Base-by-base conservation (phyloP, 2,113 vertebrate genomes). In the Plestiodon gilberti region DNA sequence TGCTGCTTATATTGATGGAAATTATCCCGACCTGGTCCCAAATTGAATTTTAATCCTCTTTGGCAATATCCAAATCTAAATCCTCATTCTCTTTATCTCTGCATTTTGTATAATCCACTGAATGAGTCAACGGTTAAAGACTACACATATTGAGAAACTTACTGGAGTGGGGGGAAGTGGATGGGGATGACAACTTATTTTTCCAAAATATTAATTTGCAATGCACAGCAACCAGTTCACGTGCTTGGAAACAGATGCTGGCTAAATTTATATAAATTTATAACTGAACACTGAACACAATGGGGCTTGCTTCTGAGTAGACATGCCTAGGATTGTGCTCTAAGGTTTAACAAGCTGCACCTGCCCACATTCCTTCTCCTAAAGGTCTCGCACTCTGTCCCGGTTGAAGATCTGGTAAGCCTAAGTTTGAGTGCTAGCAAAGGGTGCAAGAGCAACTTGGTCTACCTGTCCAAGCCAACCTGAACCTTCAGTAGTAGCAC, bases 21-120 rank as follows among this genome's bases (percentile, higher is more conserved):
- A 93, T 87, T 25, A 94, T 90, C 92, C 91, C 91, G 90, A 92
- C 89, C 88, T 91, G 90, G 88, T 93, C 91, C 87, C 88, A 94
- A 94, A 95, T 94, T 92, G 91, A 94, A 93, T 93, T 93, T 92
- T 94, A 94, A 94, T 92, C 90, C 4, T 93, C 79, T 89, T 91
- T 94, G 89, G 77, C 87, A 89, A 91, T 94, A 95, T 93, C 92
- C 91, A 89, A 89, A 83, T 90, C 91, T 93, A 93, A 95, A 95
- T 91, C 90, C 92, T 93, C 87, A 75, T 89, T 94, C 93, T 92
- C 92, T 93, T 95, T 95, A 93, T 94, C 93, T 82, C 87, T 86
- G 52, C 71, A 91, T 93, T 95, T 93, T 89, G 77, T 82, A 86
- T 90, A 94, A 94, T 88, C 88, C 88, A 80, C 92, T 85, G 83